Evolutionary conservation across 2,888 invertebrate species (phyloP).

Genomic region (Cinara cedri): DNA sequence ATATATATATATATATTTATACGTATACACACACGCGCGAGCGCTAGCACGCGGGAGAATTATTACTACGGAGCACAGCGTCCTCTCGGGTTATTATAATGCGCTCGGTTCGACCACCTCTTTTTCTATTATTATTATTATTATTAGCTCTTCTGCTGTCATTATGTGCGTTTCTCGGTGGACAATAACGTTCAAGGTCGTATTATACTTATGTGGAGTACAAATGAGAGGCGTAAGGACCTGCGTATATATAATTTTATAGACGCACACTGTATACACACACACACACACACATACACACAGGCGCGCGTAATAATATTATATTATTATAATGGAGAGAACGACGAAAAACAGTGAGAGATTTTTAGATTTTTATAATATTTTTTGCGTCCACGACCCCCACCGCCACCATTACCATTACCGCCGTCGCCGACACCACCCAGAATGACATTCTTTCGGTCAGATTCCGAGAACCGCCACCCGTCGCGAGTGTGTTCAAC

Average conservation of each 20-base stretch:
- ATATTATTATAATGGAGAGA: not conserved
- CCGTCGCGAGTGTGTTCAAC: slow-evolving; percentile 57
- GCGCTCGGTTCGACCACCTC: slow-evolving; percentile 53
- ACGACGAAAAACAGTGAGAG: slow-evolving; percentile 14
- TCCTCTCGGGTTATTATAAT: slow-evolving; percentile 45
- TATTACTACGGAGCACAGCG: slow-evolving; percentile 44
- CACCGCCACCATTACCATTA: not conserved
- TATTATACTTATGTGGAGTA: slow-evolving; percentile 38
- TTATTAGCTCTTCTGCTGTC: slow-evolving; percentile 50
- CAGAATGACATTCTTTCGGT: slow-evolving; percentile 57
- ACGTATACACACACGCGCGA: not conserved
- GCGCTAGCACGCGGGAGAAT: slow-evolving; percentile 37
- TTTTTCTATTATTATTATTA: slow-evolving; percentile 44
- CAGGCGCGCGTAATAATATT: no score
- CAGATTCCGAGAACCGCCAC: slow-evolving; percentile 56
- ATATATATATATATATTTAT: not conserved
- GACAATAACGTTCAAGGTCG: slow-evolving; percentile 54
- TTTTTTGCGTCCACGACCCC: slow-evolving; percentile 39
- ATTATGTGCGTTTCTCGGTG: slow-evolving; percentile 44
- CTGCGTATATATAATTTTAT: not conserved
- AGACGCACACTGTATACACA: not conserved
- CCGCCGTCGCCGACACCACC: slow-evolving; percentile 29
- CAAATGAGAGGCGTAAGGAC: not conserved
- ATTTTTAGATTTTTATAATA: slow-evolving; percentile 3
- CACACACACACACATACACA: not conserved